These are phyloP conservation scores for Phyllostomus discolor DNA, from an alignment of 2,113 vertebrate genomes.

Conservation along the genomic window DNA sequence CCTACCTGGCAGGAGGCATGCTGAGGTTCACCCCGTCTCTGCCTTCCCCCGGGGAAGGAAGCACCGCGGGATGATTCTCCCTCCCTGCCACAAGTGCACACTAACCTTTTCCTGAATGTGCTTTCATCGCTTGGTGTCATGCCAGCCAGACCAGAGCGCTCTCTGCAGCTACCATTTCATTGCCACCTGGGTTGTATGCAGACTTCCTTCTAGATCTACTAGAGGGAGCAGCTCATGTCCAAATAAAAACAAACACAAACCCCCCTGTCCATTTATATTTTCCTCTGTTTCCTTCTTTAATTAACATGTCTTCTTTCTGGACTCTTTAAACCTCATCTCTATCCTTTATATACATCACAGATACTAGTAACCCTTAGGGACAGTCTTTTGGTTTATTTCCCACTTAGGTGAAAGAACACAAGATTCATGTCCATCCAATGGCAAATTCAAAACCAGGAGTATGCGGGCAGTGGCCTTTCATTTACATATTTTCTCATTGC, in stretches of 20 bases:
- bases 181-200: not conserved
- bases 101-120: not conserved
- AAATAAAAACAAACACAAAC: not conserved
- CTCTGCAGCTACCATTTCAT: not conserved
- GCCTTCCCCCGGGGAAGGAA: not conserved
- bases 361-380: not conserved
- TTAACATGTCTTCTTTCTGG: not conserved
- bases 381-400: not conserved
- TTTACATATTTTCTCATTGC: not conserved
- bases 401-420: not conserved
- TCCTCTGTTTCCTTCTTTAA: not conserved
- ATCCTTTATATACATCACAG: not conserved
- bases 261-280: not conserved
- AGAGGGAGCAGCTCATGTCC: not conserved
- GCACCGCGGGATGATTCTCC: rapidly evolving
- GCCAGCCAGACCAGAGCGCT: not conserved
- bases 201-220: not conserved
- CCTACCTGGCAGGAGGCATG: rapidly evolving
- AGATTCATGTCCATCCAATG: not conserved
- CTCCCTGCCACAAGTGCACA: not conserved
- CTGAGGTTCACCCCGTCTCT: not conserved
- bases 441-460: not conserved
- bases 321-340: not conserved
- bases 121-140: not conserved
- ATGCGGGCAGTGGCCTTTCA: not conserved